A percentile compares a stretch with the other conserved stretches of the same genome.
phyloP scores from a whole-genome alignment of 1,140 invertebrate species.

The Heliothis subflexa region DNA sequence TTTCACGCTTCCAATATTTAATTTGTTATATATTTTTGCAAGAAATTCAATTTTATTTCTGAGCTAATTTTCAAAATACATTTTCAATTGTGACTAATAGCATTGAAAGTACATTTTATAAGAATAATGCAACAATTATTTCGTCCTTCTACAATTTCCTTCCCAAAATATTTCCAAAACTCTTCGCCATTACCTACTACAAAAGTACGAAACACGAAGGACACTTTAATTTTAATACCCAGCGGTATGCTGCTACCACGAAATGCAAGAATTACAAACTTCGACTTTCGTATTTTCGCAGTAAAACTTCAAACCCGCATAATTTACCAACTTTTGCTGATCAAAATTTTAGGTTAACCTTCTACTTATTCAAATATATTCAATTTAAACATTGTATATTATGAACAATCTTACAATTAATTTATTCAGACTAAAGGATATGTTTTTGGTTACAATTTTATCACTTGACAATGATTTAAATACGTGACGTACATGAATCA shows the following conservation, averaged over 20 bases:
- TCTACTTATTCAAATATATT: slow-evolving; percentile 12
- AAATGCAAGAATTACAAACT: not conserved
- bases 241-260: not conserved
- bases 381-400: slow-evolving; percentile 58
- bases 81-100: not conserved
- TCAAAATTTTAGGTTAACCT: not conserved
- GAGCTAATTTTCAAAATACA: not conserved
- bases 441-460: slow-evolving; percentile 82
- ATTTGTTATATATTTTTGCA: not conserved
- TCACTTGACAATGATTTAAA: slow-evolving; percentile 63
- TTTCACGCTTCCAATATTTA: not conserved
- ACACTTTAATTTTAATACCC: not conserved
- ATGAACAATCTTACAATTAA: slow-evolving; percentile 64
- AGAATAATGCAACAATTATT: not conserved
- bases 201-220: slow-evolving; percentile 18
- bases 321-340: slow-evolving; percentile 3
- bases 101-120: not conserved
- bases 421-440: slow-evolving; percentile 82
- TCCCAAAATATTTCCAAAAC: slow-evolving; percentile 15
- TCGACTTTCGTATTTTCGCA: slow-evolving; percentile 7
- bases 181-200: not conserved
- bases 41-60: not conserved
- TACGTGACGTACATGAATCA: slow-evolving; percentile 38
- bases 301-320: not conserved
- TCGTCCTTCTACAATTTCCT: not conserved